Evolutionary conservation across 2,888 invertebrate species (phyloP), one percentile per base, ranked within the genome.

Genomic region (Hanleya hanleyi): DNA sequence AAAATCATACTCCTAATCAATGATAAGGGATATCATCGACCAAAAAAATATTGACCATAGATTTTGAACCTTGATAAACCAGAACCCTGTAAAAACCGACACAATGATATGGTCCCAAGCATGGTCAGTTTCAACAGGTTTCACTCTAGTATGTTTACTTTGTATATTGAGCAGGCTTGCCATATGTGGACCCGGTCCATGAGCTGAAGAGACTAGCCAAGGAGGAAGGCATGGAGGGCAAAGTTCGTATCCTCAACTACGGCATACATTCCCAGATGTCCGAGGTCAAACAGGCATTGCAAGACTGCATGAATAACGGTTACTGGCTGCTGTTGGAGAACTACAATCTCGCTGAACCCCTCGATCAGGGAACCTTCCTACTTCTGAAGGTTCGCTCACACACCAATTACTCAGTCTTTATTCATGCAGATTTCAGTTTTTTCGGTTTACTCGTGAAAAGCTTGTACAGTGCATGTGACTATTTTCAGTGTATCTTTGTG

Each of bases 281-380:
- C 12, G 87, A 87, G 72, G 81, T 87, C 5, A 78, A 79, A 70
- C 82, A 86, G 51, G 86, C 86, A 4, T 73, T 90, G 57, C 80
- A 81, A 38, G 88, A 89, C 74, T 87, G 87, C 74, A 80, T 87
- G 75, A 80, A 83, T 70, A 78, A 80, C 67, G 89, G 89, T 22
- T 83, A 87, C 78, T 90, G 89, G 90, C 82, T 89, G 22, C 80
- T 90, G 7, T 70, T 90, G 49, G 88, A 89, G 79, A 89, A 89
- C 76, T 88, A 87, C 67, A 88, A 90, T 74, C 81, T 89, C 64
- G 81, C 86, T 22, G 81, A 83, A 68, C 76, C 80, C 66, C 83
- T 84, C 64, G 81, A 84, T 33, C 74, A 50, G 33, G 78, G 81
- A 18, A 83, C 87, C 73, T 84, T 86, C 70, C 71, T 78, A 47